Base-by-base conservation (phyloP, 2,888 invertebrate species). In the Alloplasta piceator region DNA sequence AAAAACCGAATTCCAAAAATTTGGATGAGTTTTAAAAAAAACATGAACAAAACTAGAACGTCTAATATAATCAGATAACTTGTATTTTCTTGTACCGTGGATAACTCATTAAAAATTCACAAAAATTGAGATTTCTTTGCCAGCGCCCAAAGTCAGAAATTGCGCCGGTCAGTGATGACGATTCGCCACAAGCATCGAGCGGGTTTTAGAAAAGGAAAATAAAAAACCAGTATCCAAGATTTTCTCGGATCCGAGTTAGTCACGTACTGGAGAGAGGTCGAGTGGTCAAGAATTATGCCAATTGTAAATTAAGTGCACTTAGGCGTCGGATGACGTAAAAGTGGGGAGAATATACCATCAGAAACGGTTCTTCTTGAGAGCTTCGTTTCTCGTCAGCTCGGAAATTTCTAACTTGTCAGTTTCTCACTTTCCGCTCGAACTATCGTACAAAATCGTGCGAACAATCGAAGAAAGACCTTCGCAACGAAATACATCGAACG, bases 281-380 rank as follows among this genome's bases (percentile, higher is more conserved):
- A 67, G 73, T 72, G 83, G 83, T 83, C 82, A 82, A 83, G 86
- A 89, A 87, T 89, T 87, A 87, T 85, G 85, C 85, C 89, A 90
- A 89, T 88, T 89, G 88, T 87, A 86, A 88, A 88, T 89, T 87
- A 90, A 89, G 87, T 86, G 87, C 82, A 87, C 83, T 88, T 88
- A 85, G 87, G 75, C 83, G 82, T 85, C 75, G 71, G 55, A 60
- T 58, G 50, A 78, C 43, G 68, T 78, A 80, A 84, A 85, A 85
- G 87, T 85, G 88, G 88, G 88, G 87, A 67, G 52, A 50, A 55
- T 68, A 78, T 60, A 70, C 36, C 36, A 77, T 74, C 75, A 78
- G 60, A 81, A 75, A 75, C 67, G 74, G 63, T 56, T 26, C 26
- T 26, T 26, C 26, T 26, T 26, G 4, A 41, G 48, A 72, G 71